Evolutionary conservation across 2,113 vertebrate genomes (phyloP).

Genomic region (Phasianus colchicus): DNA sequence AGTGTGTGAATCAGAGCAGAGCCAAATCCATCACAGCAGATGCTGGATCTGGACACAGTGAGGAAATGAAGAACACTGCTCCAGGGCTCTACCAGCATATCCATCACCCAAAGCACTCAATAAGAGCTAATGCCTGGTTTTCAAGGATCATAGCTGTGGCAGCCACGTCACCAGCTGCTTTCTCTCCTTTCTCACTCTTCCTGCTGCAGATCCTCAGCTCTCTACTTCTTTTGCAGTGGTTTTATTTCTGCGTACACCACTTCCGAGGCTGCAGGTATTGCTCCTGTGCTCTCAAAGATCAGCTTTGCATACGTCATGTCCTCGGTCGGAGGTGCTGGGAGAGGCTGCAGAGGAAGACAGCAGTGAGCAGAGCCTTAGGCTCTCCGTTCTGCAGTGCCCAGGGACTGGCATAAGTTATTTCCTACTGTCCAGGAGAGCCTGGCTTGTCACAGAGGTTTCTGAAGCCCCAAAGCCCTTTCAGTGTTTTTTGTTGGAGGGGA

Average conservation of each 20-base stretch:
- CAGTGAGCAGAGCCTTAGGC: background rate
- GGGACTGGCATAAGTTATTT: background rate
- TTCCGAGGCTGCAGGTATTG: background rate
- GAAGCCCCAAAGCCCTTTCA: background rate
- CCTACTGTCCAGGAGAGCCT: background rate
- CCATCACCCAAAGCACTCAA: background rate
- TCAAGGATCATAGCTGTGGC: background rate
- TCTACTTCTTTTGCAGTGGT: background rate
- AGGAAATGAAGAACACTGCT: background rate
- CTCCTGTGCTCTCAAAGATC: background rate
- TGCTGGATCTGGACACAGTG: background rate
- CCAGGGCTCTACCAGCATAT: too few relatives aligned
- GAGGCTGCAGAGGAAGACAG: background rate
- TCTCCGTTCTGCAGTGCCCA: background rate
- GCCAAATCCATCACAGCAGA: background rate
- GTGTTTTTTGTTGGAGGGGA: background rate
- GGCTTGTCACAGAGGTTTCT: background rate
- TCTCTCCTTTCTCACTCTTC: background rate
- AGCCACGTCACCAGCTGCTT: background rate
- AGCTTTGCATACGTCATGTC: background rate
- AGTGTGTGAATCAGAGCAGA: background rate
- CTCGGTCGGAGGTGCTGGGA: background rate
- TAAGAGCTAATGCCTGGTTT: background rate
- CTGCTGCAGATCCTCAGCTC: background rate
- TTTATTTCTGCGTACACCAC: background rate